Base-by-base conservation (phyloP, 2,888 invertebrate genomes). In the Phymatocera aterrima region DNA sequence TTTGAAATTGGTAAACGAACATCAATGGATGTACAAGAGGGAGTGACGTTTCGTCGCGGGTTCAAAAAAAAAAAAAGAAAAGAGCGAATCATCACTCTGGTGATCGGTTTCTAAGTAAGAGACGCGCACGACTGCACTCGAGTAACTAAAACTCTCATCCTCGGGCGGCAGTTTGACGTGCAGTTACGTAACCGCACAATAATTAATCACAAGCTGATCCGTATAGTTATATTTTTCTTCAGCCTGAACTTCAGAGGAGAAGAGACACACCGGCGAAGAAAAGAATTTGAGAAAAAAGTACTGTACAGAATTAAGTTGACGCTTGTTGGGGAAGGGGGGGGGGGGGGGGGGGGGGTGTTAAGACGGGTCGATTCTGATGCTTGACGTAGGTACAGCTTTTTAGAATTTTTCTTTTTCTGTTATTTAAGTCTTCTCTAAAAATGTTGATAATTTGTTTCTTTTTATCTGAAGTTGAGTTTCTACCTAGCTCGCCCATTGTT, bases 401-500 rank as follows among this genome's bases (percentile, higher is more conserved):
- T 51, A 1, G 3, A 51, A 28, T 57, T 46, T 46, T 37, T 12
- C 18, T 61, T 37, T 43, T 43, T 65, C 24, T 65, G 1, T 40
- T 43, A n/a, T 43, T 43, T 6, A 46, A 64, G n/a, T n/a, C 54
- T 54, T 6, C 0, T n/a, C 54, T 18, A 18, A 54, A 54, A 28
- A 3, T 61, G 1, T 18, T 18, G 12, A 15, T 18, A 18, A 4
- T 6, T 8, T 1, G 6, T 54, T 12, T 28, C 12, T 51, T 48
- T 12, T 72, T 51, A 1, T 72, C 28, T 51, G 3, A n/a, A 34
- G n/a, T 34, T 34, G 18, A 21, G 6, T 51, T 24, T 24, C 40
- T 34, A 37, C n/a, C 40, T 34, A 43, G 12, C 31, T 75, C 75
- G 40, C 75, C 60, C 75, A 75, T 75, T 75, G 75, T 75, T 75